Evolutionary conservation across 1,140 invertebrate genomes (phyloP).

Genomic region (Epicauta chinensis): DNA sequence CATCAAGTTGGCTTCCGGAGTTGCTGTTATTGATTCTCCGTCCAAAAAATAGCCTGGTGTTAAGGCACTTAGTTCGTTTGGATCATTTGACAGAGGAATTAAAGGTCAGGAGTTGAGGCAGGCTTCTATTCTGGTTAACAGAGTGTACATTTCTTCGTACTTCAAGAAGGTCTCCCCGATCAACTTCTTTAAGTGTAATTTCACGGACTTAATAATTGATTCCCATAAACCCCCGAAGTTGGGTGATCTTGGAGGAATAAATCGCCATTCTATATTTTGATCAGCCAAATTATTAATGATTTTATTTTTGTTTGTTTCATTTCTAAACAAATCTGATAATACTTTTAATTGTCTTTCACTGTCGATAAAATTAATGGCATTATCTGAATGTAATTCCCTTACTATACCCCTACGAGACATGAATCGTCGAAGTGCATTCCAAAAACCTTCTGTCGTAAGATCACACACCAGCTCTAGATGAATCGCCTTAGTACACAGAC

Average conservation of each 20-base stretch:
- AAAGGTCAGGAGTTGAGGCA: background rate
- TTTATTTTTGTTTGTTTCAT: no score
- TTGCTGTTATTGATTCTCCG: conserved; percentile 24
- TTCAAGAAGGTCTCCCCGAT: conserved; percentile 7
- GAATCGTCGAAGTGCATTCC: no score
- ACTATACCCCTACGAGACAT: no score
- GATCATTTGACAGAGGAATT: background rate
- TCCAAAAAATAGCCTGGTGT: conserved; percentile 39
- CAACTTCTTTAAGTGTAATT: conserved; percentile 34
- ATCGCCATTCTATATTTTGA: no score
- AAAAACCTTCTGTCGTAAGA: no score
- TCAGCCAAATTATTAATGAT: no score
- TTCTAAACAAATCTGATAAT: no score
- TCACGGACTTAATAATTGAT: conserved; percentile 39
- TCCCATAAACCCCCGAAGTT: conserved; percentile 32
- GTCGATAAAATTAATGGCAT: no score
- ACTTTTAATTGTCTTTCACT: no score
- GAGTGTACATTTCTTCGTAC: conserved; percentile 13
- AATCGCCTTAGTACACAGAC: no score
- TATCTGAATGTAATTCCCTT: conserved; percentile 28
- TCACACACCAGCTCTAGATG: no score
- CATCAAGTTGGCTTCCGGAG: conserved; percentile 10
- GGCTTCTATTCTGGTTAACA: background rate
- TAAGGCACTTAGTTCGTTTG: conserved; percentile 2
- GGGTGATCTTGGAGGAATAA: no score